Conservation (phyloP, 2,113 vertebrate genomes). For the Pelecanoides urinatrix region DNA sequence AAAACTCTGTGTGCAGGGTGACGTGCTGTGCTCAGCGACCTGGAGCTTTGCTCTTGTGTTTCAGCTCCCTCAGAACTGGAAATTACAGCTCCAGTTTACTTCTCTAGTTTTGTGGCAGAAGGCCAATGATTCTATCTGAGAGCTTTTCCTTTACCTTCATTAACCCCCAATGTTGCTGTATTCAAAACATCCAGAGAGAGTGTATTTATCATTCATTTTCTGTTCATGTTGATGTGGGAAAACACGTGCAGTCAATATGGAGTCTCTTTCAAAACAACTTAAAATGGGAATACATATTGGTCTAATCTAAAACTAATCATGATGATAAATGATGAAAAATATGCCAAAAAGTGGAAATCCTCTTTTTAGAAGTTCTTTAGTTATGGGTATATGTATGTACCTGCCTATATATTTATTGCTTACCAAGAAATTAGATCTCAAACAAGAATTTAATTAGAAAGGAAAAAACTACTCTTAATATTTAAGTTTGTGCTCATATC, state of each 20-base stretch:
- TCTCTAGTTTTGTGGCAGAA: constrained; percentile 48
- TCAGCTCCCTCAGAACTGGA: neutral
- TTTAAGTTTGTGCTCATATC: neutral
- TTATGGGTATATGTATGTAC: neutral
- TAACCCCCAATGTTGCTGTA: constrained; percentile 51
- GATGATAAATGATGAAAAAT: constrained; percentile 53
- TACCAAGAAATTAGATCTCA: neutral
- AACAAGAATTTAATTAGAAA: neutral
- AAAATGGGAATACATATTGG: constrained; percentile 52
- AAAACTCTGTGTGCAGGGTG: neutral
- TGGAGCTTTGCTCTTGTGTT: neutral
- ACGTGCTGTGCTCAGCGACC: neutral
- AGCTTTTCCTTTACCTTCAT: constrained; percentile 60
- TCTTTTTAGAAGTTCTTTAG: neutral
- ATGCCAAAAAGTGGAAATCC: constrained; percentile 37
- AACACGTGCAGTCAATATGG: constrained; percentile 62
- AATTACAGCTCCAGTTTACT: constrained; percentile 18
- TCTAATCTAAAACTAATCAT: constrained; percentile 54
- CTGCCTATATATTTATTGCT: neutral
- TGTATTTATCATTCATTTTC: constrained; percentile 59
- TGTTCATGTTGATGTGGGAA: constrained; percentile 55
- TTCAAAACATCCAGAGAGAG: constrained; percentile 31
- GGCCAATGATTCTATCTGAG: constrained; percentile 25
- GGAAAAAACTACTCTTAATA: neutral
- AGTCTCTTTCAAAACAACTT: constrained; percentile 46